Evolutionary conservation across 2,888 invertebrate species (phyloP).

Genomic region (Mayetiola destructor): DNA sequence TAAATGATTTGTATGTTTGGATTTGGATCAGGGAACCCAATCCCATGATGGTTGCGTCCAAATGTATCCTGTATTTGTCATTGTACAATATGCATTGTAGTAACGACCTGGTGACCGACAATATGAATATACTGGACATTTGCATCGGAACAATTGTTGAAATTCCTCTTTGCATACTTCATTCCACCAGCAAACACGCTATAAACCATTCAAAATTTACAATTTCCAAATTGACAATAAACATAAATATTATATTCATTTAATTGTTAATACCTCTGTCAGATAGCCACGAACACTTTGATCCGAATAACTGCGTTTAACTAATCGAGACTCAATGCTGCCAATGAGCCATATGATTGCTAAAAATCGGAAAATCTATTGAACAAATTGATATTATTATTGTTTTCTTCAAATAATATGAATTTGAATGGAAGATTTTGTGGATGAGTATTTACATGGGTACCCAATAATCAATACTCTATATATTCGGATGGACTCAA

Average conservation of each 20-base stretch:
- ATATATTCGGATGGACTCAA: too few relatives aligned
- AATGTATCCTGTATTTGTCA: constrained; percentile 80
- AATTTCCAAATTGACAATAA: not conserved
- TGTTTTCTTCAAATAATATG: too few relatives aligned
- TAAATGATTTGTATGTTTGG: constrained; percentile 1
- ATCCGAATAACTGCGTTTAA: constrained; percentile 62
- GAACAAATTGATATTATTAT: too few relatives aligned
- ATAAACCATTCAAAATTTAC: constrained; percentile 23
- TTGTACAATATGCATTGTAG: constrained; percentile 80
- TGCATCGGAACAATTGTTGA: constrained; percentile 70
- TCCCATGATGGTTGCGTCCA: constrained; percentile 62
- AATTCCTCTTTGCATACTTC: constrained; percentile 88
- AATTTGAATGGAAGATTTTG: too few relatives aligned
- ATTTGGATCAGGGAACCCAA: constrained; percentile 24
- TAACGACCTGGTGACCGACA: constrained; percentile 74
- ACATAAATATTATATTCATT: not conserved
- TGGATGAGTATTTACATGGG: too few relatives aligned
- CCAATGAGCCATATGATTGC: not conserved
- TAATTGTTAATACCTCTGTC: constrained; percentile 49
- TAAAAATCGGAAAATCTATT: not conserved
- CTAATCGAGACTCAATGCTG: constrained; percentile 29
- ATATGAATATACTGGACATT: constrained; percentile 77
- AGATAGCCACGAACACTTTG: constrained; percentile 67
- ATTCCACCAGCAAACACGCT: constrained; percentile 90
- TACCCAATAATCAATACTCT: too few relatives aligned